Conservation (phyloP, 2,888 invertebrate species). For the Hydraecia micacea region DNA sequence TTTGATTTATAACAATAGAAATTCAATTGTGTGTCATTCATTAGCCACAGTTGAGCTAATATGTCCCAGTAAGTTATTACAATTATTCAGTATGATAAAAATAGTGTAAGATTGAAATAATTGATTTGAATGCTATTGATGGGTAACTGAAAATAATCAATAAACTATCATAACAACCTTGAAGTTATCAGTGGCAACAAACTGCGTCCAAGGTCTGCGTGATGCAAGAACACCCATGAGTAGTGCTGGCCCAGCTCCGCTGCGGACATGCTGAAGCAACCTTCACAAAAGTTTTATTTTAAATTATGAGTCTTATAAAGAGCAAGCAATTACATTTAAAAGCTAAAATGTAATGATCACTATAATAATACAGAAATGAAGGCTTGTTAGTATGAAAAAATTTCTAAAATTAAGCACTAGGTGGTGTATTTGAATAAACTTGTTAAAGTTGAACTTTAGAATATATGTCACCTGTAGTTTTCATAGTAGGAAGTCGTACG, state of each 20-base stretch:
- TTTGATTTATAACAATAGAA: no score
- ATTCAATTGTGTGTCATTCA: no score
- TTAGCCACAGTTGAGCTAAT: no score
- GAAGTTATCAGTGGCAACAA: conserved; percentile 92
- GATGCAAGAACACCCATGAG: conserved; percentile 84
- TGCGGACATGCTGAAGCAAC: conserved; percentile 84
- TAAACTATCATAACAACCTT: conserved; percentile 80
- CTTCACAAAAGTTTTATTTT: conserved; percentile 66
- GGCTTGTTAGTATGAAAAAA: conserved; percentile 42
- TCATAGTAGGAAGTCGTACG: neutral
- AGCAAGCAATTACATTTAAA: neutral
- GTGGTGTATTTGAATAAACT: conserved; percentile 44
- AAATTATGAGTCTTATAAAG: neutral
- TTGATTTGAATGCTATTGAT: neutral
- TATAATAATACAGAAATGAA: conserved; percentile 1
- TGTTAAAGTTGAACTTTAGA: neutral
- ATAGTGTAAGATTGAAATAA: neutral
- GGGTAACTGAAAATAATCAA: conserved; percentile 1
- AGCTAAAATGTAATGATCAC: conserved; percentile 1
- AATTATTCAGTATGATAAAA: neutral
- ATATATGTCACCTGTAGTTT: neutral
- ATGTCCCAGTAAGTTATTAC: neutral
- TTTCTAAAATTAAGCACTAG: conserved; percentile 22
- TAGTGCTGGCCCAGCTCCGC: conserved; percentile 84
- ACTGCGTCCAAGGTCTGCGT: conserved; percentile 94